phyloP scores from a whole-genome alignment of 2,888 invertebrate species.

The Sinodicranocentrus sp. region DNA sequence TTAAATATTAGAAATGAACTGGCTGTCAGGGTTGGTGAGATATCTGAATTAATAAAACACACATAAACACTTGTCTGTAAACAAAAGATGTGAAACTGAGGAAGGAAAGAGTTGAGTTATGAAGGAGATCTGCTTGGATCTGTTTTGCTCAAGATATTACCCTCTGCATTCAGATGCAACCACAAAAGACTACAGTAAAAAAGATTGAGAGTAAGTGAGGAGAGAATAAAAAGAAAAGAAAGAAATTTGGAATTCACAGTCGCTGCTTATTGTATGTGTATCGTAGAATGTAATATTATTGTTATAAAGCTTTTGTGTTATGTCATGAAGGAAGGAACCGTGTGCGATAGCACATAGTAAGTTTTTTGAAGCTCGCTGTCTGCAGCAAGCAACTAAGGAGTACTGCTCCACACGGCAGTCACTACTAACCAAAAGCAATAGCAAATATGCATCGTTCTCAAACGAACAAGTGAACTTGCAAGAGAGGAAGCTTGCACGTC shows the following conservation, averaged over 20 bases:
- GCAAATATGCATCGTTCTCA: constrained; percentile 14
- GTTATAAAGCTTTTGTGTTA: constrained; percentile 37
- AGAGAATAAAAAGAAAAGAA: constrained; percentile 23
- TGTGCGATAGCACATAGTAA: constrained; percentile 18
- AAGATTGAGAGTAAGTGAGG: constrained; percentile 2
- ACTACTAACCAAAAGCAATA: background rate
- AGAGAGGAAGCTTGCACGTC: background rate
- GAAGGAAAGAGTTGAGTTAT: background rate
- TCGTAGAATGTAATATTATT: constrained; percentile 41
- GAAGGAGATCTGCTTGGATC: background rate
- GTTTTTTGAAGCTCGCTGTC: constrained; percentile 14
- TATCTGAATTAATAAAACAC: constrained; percentile 66
- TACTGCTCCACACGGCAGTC: background rate
- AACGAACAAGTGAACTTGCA: constrained; percentile 8
- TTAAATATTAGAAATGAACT: constrained; percentile 63
- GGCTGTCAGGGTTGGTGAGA: constrained; percentile 48
- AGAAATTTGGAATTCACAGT: constrained; percentile 47
- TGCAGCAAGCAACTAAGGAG: constrained; percentile 6
- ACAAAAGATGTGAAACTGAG: constrained; percentile 13
- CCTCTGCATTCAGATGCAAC: background rate
- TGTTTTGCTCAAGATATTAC: background rate
- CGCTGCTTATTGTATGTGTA: constrained; percentile 2
- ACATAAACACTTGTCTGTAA: constrained; percentile 47
- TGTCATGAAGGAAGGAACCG: constrained; percentile 39
- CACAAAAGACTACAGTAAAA: constrained; percentile 9